A percentile compares a stretch with the other conserved stretches of the same genome.
Conservation (phyloP, 1,140 invertebrate species). For the Drosophila elegans region DNA sequence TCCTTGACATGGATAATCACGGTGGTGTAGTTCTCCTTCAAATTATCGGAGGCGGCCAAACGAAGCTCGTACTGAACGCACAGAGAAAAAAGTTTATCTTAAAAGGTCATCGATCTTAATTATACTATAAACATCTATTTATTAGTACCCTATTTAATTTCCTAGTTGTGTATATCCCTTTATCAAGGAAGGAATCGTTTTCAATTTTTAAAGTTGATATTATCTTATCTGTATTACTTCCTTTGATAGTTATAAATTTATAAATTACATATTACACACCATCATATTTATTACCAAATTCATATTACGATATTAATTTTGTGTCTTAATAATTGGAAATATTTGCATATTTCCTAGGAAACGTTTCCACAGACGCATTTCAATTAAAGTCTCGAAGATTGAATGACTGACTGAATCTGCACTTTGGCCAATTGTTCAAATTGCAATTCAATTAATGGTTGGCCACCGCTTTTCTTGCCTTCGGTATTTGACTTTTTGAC, state of each 20-base stretch:
- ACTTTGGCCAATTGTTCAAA: conserved; percentile 68
- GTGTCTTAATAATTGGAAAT: conserved; percentile 7
- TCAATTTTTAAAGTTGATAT: too few relatives aligned
- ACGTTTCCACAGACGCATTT: conserved; percentile 26
- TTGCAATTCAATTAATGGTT: conserved; percentile 81
- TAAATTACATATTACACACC: conserved; percentile 14
- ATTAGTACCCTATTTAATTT: too few relatives aligned
- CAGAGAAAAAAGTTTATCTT: conserved; percentile 1
- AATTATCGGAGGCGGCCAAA: conserved; percentile 96
- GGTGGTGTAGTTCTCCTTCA: conserved; percentile 97
- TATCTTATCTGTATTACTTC: too few relatives aligned
- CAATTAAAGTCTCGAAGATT: conserved; percentile 44
- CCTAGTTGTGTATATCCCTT: too few relatives aligned
- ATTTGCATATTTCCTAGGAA: conserved; percentile 30
- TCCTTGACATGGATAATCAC: conserved; percentile 98
- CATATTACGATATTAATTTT: conserved; percentile 25
- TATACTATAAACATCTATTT: too few relatives aligned
- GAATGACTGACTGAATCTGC: conserved; percentile 22
- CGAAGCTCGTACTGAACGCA: conserved; percentile 93
- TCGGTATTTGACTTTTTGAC: conserved; percentile 57
- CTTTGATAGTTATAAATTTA: too few relatives aligned
- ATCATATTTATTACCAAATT: conserved; percentile 25
- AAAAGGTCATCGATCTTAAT: neutral
- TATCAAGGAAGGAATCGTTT: too few relatives aligned
- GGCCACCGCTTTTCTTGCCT: conserved; percentile 14